These are phyloP conservation scores for Alcis repandata DNA, from an alignment of 2,888 invertebrate genomes.

Conservation along the genomic window DNA sequence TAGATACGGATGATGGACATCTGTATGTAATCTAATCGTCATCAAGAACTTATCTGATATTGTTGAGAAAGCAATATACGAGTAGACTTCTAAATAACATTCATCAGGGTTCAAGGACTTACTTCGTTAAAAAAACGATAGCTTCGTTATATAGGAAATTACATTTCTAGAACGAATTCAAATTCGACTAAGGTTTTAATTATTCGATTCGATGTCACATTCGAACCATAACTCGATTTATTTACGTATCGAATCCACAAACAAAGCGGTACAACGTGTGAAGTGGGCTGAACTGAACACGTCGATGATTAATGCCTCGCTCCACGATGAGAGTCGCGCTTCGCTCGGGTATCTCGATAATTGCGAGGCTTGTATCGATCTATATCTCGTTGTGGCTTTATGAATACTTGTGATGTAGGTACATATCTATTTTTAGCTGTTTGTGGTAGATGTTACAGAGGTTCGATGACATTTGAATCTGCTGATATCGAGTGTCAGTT, in stretches of 20 bases:
- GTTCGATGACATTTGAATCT: neutral
- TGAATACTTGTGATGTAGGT: neutral
- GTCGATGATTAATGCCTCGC: constrained; percentile 47
- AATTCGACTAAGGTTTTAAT: neutral
- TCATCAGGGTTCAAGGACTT: too few species aligned
- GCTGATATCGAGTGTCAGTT: too few species aligned
- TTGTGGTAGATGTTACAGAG: neutral
- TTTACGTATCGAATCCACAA: constrained; percentile 27
- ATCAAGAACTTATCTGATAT: too few species aligned
- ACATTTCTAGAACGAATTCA: too few species aligned
- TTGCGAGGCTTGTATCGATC: constrained; percentile 20
- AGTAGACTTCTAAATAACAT: too few species aligned
- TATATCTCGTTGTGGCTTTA: constrained; percentile 23
- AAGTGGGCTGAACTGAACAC: constrained; percentile 45
- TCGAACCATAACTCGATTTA: constrained; percentile 28
- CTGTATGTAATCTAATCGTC: too few species aligned
- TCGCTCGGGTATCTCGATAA: constrained; percentile 21
- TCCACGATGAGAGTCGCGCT: constrained; percentile 31
- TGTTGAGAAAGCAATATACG: too few species aligned
- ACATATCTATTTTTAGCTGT: neutral
- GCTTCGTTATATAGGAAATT: too few species aligned
- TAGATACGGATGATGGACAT: too few species aligned
- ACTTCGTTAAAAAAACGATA: too few species aligned
- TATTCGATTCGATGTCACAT: constrained; percentile 31
- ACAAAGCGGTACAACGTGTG: constrained; percentile 43